Percentiles rank a stretch among this genome's conserved stretches.
Conservation (phyloP, 2,797 vertebrate genomes). For the Podargus strigoides region DNA sequence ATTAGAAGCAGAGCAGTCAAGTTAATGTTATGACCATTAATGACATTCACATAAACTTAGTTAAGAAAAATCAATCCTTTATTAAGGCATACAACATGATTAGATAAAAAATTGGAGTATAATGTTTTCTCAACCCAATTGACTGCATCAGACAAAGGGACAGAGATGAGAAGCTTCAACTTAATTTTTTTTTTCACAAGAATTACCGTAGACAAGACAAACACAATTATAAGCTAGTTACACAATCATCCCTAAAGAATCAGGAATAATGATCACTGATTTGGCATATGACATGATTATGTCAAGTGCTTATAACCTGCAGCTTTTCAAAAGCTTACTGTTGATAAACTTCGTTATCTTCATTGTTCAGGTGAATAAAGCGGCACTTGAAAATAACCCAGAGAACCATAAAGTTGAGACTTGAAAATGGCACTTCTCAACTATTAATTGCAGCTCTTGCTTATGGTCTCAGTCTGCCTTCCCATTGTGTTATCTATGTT, state of each 20-base stretch:
- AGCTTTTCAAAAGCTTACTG: background rate
- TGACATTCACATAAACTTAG: background rate
- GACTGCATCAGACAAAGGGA: background rate
- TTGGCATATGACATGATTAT: background rate
- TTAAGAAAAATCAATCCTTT: background rate
- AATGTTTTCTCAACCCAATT: background rate
- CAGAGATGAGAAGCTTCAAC: background rate
- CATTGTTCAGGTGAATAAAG: background rate
- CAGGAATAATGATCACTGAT: background rate
- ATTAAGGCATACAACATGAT: background rate
- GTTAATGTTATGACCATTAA: background rate
- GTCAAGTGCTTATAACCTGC: background rate
- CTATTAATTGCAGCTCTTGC: background rate
- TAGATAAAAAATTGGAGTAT: background rate
- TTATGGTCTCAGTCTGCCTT: background rate
- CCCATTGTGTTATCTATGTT: background rate
- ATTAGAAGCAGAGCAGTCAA: background rate
- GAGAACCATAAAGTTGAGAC: background rate
- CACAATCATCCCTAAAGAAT: background rate
- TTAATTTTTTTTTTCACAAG: background rate
- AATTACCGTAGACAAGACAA: background rate
- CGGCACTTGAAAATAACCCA: background rate
- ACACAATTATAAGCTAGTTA: background rate
- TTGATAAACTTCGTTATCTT: background rate
- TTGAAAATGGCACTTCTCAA: background rate